Evolutionary conservation across 2,797 vertebrate species (phyloP).

Genomic region (Synaphobranchus kaupii): DNA sequence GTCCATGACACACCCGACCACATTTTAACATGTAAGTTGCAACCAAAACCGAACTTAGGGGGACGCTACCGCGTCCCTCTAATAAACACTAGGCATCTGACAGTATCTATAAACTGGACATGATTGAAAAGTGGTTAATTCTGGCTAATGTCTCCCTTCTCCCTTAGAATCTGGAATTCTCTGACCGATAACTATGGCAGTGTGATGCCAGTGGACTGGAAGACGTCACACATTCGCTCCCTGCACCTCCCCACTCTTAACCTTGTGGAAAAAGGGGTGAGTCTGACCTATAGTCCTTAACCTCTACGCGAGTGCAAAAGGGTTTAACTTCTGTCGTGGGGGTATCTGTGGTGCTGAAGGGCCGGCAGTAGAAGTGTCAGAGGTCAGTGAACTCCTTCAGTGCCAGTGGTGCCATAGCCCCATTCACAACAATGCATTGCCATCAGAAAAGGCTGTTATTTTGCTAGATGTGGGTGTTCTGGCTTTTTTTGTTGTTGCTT

Average conservation of each 20-base stretch:
- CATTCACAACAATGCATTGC: not conserved
- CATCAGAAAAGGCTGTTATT: not conserved
- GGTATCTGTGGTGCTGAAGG: not conserved
- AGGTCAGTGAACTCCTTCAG: not conserved
- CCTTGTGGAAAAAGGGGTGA: constrained; percentile 85
- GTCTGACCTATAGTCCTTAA: constrained; percentile 39
- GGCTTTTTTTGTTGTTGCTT: not conserved
- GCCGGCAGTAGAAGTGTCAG: not conserved
- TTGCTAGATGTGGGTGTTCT: not conserved
- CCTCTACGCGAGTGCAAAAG: not conserved
- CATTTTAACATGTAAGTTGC: no score
- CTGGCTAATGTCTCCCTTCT: not conserved
- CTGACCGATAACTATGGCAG: constrained; percentile 96
- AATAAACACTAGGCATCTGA: no score
- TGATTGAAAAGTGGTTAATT: not conserved
- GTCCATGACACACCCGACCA: no score
- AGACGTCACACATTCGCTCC: constrained; percentile 91
- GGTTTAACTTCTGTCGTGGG: not conserved
- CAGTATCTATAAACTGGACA: no score
- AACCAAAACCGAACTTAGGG: no score
- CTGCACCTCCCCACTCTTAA: constrained; percentile 92
- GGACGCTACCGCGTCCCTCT: no score
- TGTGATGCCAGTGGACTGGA: constrained; percentile 98
- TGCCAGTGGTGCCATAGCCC: not conserved
- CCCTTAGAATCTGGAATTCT: constrained; percentile 91